Percentiles rank a stretch among this genome's conserved stretches.
Conservation (phyloP, 2,888 invertebrate genomes). For the Gerris lacustris region DNA sequence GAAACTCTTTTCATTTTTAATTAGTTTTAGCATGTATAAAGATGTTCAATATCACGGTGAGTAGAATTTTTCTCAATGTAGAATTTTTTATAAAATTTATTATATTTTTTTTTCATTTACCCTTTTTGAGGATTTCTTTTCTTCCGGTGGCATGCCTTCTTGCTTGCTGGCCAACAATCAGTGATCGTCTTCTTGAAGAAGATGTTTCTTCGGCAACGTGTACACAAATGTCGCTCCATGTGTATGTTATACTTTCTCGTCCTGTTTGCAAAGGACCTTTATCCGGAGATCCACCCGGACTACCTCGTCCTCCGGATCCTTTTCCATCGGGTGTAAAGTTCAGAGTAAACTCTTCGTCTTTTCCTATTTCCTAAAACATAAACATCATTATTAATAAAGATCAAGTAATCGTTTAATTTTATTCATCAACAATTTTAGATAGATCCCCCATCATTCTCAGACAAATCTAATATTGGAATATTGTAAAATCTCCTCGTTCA, state of each 20-base stretch:
- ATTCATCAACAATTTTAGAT: too few species aligned
- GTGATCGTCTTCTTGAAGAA: conserved; percentile 3
- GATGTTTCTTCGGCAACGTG: conserved; percentile 46
- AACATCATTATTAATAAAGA: too few species aligned
- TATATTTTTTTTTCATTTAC: conserved; percentile 37
- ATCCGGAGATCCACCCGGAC: background rate
- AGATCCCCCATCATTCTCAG: too few species aligned
- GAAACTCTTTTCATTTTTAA: too few species aligned
- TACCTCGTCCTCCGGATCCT: background rate
- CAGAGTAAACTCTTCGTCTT: background rate
- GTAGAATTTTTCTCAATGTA: too few species aligned
- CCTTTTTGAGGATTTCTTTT: conserved; percentile 63
- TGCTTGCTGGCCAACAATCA: conserved; percentile 13
- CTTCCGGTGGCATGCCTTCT: conserved; percentile 30
- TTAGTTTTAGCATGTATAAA: too few species aligned
- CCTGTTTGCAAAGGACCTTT: conserved; percentile 16
- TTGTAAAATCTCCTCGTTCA: too few species aligned
- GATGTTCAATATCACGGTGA: too few species aligned
- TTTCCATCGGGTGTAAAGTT: background rate
- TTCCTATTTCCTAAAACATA: background rate
- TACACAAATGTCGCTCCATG: conserved; percentile 68
- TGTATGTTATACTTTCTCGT: conserved; percentile 40
- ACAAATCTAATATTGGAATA: too few species aligned
- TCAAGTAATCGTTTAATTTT: too few species aligned
- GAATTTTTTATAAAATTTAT: too few species aligned